A percentile compares a stretch with the other conserved stretches of the same genome.
These are phyloP conservation scores for Megamerina dolium DNA, from an alignment of 2,888 invertebrate species.

Conservation along the genomic window DNA sequence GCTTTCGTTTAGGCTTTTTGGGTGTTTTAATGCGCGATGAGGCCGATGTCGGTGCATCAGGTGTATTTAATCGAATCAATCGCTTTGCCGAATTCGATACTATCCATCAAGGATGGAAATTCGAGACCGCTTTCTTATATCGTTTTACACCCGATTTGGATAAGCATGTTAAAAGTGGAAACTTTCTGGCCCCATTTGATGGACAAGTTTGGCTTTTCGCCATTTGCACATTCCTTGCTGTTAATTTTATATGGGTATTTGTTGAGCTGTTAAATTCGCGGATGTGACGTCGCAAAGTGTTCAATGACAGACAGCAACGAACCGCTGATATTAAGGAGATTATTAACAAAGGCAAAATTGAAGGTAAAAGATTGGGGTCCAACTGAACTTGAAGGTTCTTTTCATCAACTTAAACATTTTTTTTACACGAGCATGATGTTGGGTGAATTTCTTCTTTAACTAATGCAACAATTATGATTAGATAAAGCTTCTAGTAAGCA, in stretches of 20 bases:
- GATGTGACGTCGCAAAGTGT: conserved; percentile 1
- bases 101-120: conserved; percentile 45
- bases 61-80: conserved; percentile 40
- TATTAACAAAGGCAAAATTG: too few species aligned
- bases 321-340: background rate
- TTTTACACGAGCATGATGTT: too few species aligned
- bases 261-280: conserved; percentile 25
- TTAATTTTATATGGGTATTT: conserved; percentile 33
- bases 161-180: conserved; percentile 31
- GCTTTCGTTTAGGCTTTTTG: conserved; percentile 40
- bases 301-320: background rate
- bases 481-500: too few species aligned
- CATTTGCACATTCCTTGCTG: conserved; percentile 21
- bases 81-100: conserved; percentile 42
- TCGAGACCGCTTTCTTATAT: conserved; percentile 41
- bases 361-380: too few species aligned
- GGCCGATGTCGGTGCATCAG: conserved; percentile 43
- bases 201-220: conserved; percentile 35
- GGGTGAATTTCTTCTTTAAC: too few species aligned
- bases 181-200: conserved; percentile 43
- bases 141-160: conserved; percentile 40
- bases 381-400: too few species aligned
- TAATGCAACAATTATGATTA: too few species aligned
- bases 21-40: conserved; percentile 43
- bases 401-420: too few species aligned